These are phyloP conservation scores for Alauda arvensis DNA, from an alignment of 2,797 vertebrate genomes.

Conservation along the genomic window DNA sequence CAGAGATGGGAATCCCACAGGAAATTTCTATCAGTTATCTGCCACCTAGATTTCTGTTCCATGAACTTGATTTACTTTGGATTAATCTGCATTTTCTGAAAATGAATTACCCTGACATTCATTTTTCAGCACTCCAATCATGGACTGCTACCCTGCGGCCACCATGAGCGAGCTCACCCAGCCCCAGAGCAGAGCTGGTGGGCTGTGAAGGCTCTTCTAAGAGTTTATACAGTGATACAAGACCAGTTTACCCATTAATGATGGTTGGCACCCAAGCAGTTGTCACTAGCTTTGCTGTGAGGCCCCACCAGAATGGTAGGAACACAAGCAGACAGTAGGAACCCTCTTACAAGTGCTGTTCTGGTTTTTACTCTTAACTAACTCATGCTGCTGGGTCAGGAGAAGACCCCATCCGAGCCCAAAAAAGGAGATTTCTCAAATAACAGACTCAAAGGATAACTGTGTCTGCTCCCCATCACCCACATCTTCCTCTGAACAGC, in stretches of 20 bases:
- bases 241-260: not conserved
- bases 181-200: not conserved
- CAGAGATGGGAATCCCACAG: slow-evolving; percentile 1
- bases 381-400: not conserved
- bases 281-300: not conserved
- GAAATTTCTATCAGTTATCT: slow-evolving; percentile 19
- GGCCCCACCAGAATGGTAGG: not conserved
- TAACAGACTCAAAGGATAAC: slow-evolving; percentile 1
- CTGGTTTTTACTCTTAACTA: not conserved
- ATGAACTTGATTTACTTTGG: not conserved
- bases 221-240: not conserved
- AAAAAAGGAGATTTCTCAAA: slow-evolving; percentile 41
- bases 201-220: not conserved
- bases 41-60: slow-evolving; percentile 3
- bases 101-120: not conserved
- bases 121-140: slow-evolving; percentile 42
- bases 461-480: slow-evolving; percentile 33
- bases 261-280: not conserved
- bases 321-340: not conserved
- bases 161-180: not conserved
- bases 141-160: not conserved
- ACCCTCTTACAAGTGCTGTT: not conserved
- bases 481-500: not conserved
- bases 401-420: not conserved
- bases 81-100: slow-evolving; percentile 18